These are phyloP conservation scores for Melikaiella ostensackeni DNA, from an alignment of 2,888 invertebrate species.

Conservation along the genomic window DNA sequence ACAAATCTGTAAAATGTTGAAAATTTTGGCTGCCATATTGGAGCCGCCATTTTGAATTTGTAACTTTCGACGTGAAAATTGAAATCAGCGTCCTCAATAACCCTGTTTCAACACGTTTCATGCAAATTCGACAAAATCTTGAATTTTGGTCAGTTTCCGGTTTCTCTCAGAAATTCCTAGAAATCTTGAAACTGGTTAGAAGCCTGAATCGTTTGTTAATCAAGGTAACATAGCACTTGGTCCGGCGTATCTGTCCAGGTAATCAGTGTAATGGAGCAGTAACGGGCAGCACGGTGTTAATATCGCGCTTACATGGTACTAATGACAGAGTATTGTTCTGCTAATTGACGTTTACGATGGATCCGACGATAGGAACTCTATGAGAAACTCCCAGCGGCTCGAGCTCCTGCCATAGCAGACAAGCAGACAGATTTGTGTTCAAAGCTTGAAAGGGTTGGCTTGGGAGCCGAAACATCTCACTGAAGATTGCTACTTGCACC, in stretches of 20 bases:
- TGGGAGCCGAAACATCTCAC: conserved; percentile 8
- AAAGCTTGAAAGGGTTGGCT: conserved; percentile 26
- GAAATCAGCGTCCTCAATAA: too few species aligned
- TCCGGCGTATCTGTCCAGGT: conserved; percentile 10
- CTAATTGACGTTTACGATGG: conserved; percentile 38
- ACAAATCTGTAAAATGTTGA: too few species aligned
- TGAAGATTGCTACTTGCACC: conserved; percentile 19
- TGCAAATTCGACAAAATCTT: too few species aligned
- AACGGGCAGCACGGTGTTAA: conserved; percentile 12
- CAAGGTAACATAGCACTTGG: not conserved
- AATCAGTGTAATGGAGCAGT: conserved; percentile 36
- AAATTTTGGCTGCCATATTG: too few species aligned
- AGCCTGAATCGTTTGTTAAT: not conserved
- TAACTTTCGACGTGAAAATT: too few species aligned
- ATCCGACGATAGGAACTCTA: conserved; percentile 11
- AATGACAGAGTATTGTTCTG: conserved; percentile 38
- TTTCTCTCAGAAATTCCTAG: not conserved
- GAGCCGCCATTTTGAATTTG: too few species aligned
- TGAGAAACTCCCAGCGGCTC: conserved; percentile 17
- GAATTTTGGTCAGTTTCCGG: too few species aligned
- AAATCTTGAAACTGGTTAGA: not conserved
- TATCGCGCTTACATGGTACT: conserved; percentile 24
- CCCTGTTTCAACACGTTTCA: too few species aligned
- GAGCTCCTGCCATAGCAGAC: not conserved
- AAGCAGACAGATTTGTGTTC: conserved; percentile 7